These are phyloP conservation scores for Drosophila santomea DNA, from an alignment of 1,140 invertebrate species.

Conservation along the genomic window DNA sequence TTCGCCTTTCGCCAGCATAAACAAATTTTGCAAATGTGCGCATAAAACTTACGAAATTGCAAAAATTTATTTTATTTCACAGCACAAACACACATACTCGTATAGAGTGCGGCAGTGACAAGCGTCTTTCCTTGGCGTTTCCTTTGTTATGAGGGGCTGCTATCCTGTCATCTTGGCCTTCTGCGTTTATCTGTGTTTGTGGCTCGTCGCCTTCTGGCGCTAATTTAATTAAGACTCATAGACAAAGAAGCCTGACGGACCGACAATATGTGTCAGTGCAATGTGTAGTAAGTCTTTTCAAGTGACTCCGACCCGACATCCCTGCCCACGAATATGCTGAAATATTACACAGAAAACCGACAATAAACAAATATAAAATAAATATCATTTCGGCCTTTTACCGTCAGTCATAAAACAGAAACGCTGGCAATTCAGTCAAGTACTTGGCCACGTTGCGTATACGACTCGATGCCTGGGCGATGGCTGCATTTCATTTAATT, in stretches of 20 bases:
- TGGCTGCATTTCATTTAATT: slow-evolving; percentile 55
- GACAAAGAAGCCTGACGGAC: slow-evolving; percentile 46
- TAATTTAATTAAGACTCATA: slow-evolving; percentile 79
- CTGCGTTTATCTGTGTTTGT: slow-evolving; percentile 50
- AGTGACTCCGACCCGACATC: slow-evolving; percentile 19
- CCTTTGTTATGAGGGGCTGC: slow-evolving; percentile 10
- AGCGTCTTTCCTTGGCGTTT: slow-evolving; percentile 23
- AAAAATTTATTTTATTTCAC: slow-evolving; percentile 63
- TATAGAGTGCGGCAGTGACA: slow-evolving; percentile 15
- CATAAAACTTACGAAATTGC: slow-evolving; percentile 80
- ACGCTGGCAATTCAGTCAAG: slow-evolving; percentile 21
- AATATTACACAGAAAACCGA: neutral
- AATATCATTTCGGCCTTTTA: slow-evolving; percentile 55
- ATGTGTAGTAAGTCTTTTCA: slow-evolving; percentile 72
- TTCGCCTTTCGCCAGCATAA: slow-evolving; percentile 48
- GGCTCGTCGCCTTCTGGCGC: slow-evolving; percentile 63
- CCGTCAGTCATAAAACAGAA: slow-evolving; percentile 52
- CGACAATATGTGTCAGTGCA: slow-evolving; percentile 71
- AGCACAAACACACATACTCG: slow-evolving; percentile 4
- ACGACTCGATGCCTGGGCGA: slow-evolving; percentile 39
- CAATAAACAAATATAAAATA: slow-evolving; percentile 54
- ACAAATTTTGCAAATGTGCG: slow-evolving; percentile 74
- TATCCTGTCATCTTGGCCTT: slow-evolving; percentile 37
- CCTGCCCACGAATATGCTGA: neutral
- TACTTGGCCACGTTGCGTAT: slow-evolving; percentile 50